phyloP scores from a whole-genome alignment of 1,140 invertebrate genomes.

The Mesaphorura yosii region DNA sequence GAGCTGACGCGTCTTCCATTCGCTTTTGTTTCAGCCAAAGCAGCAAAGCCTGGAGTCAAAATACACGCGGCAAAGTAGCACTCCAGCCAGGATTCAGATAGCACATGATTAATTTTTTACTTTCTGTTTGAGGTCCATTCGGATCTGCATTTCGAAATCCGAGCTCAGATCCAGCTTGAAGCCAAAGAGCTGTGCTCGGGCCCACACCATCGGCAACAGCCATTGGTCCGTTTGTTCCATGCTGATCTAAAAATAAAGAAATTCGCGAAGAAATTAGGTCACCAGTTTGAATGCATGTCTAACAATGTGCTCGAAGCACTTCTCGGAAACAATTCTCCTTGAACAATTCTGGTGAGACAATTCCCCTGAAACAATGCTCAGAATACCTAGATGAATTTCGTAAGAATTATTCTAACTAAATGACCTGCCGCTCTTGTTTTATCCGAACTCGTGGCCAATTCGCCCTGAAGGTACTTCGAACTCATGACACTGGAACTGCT shows the following conservation, averaged over 20 bases:
- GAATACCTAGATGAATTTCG: no score
- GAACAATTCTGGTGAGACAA: no score
- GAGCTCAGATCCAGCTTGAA: conserved; percentile 2
- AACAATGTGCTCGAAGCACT: no score
- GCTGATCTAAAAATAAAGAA: conserved; percentile 1
- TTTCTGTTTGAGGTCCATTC: background rate
- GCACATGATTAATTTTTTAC: background rate
- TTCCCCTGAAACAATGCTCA: no score
- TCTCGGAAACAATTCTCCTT: background rate
- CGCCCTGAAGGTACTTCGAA: no score
- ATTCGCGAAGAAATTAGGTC: no score
- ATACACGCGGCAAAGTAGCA: background rate
- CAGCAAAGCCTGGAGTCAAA: background rate
- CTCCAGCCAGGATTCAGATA: no score
- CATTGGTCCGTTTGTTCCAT: background rate
- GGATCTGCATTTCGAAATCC: background rate
- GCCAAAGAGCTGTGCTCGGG: background rate
- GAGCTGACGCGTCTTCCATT: background rate
- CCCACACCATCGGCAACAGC: background rate
- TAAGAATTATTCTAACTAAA: no score
- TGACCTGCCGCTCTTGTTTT: no score
- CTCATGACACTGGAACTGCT: no score
- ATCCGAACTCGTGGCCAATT: no score
- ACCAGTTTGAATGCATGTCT: no score
- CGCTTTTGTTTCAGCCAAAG: background rate